Conservation (phyloP, 2,113 vertebrate genomes). For the Mionectes macconnelli region DNA sequence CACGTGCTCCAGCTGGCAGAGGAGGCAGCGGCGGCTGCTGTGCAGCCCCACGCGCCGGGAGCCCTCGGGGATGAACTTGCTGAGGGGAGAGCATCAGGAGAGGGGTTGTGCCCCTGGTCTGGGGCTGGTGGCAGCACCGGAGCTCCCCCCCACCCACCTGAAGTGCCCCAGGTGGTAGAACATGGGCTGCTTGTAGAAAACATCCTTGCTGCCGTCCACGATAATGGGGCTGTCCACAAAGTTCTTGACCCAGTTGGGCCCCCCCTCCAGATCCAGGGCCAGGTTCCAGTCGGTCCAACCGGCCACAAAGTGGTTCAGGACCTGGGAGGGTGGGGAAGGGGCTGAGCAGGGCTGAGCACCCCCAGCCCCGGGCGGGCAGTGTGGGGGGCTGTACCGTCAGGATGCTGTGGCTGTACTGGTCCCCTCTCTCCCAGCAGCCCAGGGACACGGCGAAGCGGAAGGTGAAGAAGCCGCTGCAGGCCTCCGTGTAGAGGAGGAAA, state of each 20-base stretch:
- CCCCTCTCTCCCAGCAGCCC: constrained; percentile 88
- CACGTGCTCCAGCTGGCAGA: constrained; percentile 72
- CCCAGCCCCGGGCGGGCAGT: accelerated
- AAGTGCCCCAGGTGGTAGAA: constrained; percentile 94
- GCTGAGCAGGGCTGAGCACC: background rate
- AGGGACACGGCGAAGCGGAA: constrained; percentile 77
- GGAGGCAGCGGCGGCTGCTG: constrained; percentile 12
- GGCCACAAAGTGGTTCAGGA: constrained; percentile 84
- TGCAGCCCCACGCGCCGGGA: constrained; percentile 84
- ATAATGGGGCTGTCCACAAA: constrained; percentile 92
- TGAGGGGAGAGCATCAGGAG: constrained; percentile 20
- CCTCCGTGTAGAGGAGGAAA: constrained; percentile 89
- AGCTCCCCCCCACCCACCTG: constrained; percentile 75
- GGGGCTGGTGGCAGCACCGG: accelerated
- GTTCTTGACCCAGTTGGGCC: constrained; percentile 94
- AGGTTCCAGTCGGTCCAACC: constrained; percentile 98
- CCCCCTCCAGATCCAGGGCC: constrained; percentile 83
- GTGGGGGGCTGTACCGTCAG: constrained; percentile 51
- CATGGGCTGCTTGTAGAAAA: constrained; percentile 94
- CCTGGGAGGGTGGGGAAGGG: constrained; percentile 62
- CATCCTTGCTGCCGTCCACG: constrained; percentile 76
- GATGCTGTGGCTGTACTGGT: constrained; percentile 87
- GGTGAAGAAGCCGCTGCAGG: constrained; percentile 79
- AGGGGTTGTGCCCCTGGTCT: accelerated
- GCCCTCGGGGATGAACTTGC: constrained; percentile 89